These are phyloP conservation scores for Probaryconus sp. DNA, from an alignment of 1,140 invertebrate genomes.

Conservation along the genomic window DNA sequence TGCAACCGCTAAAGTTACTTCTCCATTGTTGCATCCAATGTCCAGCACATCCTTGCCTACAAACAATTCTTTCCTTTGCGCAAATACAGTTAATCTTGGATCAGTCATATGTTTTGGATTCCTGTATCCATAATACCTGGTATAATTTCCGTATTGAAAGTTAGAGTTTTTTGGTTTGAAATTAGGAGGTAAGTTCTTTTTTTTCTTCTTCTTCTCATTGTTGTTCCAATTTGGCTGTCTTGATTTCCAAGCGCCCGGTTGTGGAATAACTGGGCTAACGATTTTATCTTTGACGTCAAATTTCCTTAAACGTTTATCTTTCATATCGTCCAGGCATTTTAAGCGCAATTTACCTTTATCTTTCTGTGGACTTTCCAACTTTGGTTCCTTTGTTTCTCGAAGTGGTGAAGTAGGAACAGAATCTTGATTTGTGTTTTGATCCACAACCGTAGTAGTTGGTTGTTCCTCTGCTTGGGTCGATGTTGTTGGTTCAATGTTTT, in stretches of 20 bases:
- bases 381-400: slow-evolving; percentile 63
- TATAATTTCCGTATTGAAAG: slow-evolving; percentile 97
- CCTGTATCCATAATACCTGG: slow-evolving; percentile 96
- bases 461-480: slow-evolving; percentile 28
- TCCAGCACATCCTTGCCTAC: slow-evolving; percentile 94
- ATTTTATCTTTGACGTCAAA: slow-evolving; percentile 90
- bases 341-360: slow-evolving; percentile 72
- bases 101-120: slow-evolving; percentile 90
- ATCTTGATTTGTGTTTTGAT: slow-evolving; percentile 27
- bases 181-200: slow-evolving; percentile 77
- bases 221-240: slow-evolving; percentile 70
- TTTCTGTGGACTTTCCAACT: slow-evolving; percentile 70
- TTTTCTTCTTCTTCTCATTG: slow-evolving; percentile 73
- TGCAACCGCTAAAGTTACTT: slow-evolving; percentile 92
- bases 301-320: slow-evolving; percentile 80
- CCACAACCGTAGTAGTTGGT: slow-evolving; percentile 21
- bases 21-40: slow-evolving; percentile 98
- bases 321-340: slow-evolving; percentile 73
- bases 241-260: slow-evolving; percentile 88
- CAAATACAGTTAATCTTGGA: slow-evolving; percentile 88
- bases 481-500: slow-evolving; percentile 47
- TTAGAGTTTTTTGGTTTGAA: slow-evolving; percentile 86
- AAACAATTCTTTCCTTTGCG: slow-evolving; percentile 89
- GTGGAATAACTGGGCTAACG: slow-evolving; percentile 93
- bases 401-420: slow-evolving; percentile 20